These are phyloP conservation scores for Acleris holmiana DNA, from an alignment of 2,888 invertebrate genomes.

Conservation along the genomic window DNA sequence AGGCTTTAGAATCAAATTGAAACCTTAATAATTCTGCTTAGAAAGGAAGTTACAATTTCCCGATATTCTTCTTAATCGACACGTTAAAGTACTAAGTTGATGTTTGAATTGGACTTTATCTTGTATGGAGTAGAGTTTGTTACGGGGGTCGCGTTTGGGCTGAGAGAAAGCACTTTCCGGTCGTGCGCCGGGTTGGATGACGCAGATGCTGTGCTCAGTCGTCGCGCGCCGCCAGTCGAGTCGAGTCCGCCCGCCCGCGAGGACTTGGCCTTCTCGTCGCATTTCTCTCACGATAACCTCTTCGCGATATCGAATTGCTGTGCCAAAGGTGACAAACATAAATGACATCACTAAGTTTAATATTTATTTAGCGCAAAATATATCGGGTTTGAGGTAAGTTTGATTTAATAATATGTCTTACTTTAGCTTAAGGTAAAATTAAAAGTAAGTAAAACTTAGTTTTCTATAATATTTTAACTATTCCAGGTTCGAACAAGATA, in stretches of 20 bases:
- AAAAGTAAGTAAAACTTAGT: not conserved
- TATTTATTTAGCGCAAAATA: conserved; percentile 45
- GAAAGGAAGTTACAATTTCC: conserved; percentile 56
- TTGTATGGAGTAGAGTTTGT: conserved; percentile 53
- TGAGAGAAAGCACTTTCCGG: conserved; percentile 83
- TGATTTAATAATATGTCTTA: conserved; percentile 8
- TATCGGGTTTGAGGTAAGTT: conserved; percentile 47
- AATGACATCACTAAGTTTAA: conserved; percentile 57
- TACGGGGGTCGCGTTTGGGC: conserved; percentile 49
- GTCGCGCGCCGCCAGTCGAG: conserved; percentile 61
- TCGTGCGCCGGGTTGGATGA: conserved; percentile 72
- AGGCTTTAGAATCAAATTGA: conserved; percentile 48
- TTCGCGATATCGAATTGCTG: conserved; percentile 53
- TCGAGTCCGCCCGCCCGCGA: conserved; percentile 62
- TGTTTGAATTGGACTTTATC: conserved; percentile 57
- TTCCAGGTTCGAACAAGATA: too few species aligned
- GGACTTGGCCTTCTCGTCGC: conserved; percentile 50
- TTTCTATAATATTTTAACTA: too few species aligned
- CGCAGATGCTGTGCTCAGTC: conserved; percentile 70
- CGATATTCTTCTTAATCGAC: conserved; percentile 12
- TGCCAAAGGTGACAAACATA: conserved; percentile 46
- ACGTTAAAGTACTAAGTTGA: conserved; percentile 9
- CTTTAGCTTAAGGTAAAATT: not conserved
- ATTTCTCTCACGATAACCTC: conserved; percentile 39
- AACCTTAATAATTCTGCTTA: conserved; percentile 51